A percentile compares a stretch with the other conserved stretches of the same genome.
phyloP scores from a whole-genome alignment of 2,888 invertebrate species.

The Ectemnius continuus region DNA sequence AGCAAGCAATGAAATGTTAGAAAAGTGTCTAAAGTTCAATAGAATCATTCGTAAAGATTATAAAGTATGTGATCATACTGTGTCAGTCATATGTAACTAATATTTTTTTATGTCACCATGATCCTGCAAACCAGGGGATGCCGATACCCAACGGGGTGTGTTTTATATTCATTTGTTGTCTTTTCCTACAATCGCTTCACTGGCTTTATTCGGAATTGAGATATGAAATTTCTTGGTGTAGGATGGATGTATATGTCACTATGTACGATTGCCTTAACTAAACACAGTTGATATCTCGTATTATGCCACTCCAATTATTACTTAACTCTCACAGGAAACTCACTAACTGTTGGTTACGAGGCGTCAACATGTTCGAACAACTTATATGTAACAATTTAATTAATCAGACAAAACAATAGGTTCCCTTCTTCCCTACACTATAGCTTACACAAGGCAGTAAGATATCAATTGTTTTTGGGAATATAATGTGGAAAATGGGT shows the following conservation, averaged over 20 bases:
- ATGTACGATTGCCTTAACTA: background rate
- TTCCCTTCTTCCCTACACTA: no score
- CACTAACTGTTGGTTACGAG: no score
- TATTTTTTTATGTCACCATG: slow-evolving; percentile 73
- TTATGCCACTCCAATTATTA: background rate
- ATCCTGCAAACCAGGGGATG: slow-evolving; percentile 82
- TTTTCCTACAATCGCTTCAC: slow-evolving; percentile 39
- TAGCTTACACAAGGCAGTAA: background rate
- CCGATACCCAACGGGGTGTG: slow-evolving; percentile 85
- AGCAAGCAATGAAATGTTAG: background rate
- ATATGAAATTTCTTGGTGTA: slow-evolving; percentile 22
- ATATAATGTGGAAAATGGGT: background rate
- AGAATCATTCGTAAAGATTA: slow-evolving; percentile 11
- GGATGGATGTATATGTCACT: slow-evolving; percentile 1
- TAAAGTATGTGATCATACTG: background rate
- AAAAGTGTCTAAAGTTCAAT: background rate
- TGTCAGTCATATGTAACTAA: slow-evolving; percentile 66
- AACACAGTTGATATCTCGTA: slow-evolving; percentile 8
- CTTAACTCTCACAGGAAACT: background rate
- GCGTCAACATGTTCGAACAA: no score
- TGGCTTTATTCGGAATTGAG: slow-evolving; percentile 35
- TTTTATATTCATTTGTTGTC: slow-evolving; percentile 76
- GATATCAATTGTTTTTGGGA: slow-evolving; percentile 4
- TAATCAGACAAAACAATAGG: no score
- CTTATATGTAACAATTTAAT: no score